Base-by-base conservation (phyloP, 2,797 vertebrate species). In the Fratercula arctica region DNA sequence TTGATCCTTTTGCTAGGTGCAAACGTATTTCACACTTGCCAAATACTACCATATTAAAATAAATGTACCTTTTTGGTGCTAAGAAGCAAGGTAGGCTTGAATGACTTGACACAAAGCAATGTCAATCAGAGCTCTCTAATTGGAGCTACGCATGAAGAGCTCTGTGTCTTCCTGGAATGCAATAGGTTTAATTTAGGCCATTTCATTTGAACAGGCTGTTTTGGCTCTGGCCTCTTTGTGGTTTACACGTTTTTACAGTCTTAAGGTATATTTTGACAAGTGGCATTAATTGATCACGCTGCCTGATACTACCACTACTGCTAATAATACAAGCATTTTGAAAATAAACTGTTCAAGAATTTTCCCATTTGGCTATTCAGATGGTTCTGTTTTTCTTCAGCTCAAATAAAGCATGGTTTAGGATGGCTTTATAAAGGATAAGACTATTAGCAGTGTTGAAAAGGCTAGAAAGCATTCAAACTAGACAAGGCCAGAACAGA, bases 261-360 rank as follows among this genome's bases (percentile, higher is more conserved):
- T 54, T 72, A 60, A 89, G 23, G n/a, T 69, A 54, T 91, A 59
- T 94, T 96, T 93, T 79, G 43, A 85, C 50, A 94, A 51, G 64
- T 77, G 50, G 11, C n/a, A 68, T 68, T 85, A 81, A 74, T 26
- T 56, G 29, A 93, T 82, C 59, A 61, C 0, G 0, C 25, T 43
- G 37, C 57, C 75, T 66, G 81, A 81, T 60, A 28, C 15, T 51
- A 51, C 16, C 43, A 26, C 7, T 76, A 35, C 26, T 45, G 14
- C 24, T 86, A 74, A 72, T 29, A 78, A 72, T 60, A 23, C 18
- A 56, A 70, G 8, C 5, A 45, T 35, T 90, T 70, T 54, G 19
- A 26, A 96, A 93, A 82, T 35, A 75, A 93, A 78, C 23, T 31
- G 1, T 81, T 72, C 31, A 61, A 57, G 31, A 68, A 16, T 81